Base-by-base conservation (phyloP, 1,140 invertebrate genomes). In the Hylyphantes graminicola region DNA sequence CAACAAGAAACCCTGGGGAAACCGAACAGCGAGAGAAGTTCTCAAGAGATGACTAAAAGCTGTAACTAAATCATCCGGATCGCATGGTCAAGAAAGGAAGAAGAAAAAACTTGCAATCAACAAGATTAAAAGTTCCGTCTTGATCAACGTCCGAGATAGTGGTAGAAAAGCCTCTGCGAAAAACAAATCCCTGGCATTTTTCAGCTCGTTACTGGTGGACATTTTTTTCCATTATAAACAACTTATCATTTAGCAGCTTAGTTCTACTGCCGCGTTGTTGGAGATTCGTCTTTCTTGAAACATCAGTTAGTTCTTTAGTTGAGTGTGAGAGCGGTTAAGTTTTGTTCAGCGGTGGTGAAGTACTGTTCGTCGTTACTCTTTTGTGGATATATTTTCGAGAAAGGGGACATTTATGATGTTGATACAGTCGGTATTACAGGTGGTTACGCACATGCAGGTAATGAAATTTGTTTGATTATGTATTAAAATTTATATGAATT, bases 11-110 rank as follows among this genome's bases (percentile, higher is more conserved):
- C 35, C 35, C 35, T 35, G 35, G 35, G 35, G 35, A 35, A 35
- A 35, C 35, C 35, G 35, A 35, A 35, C 2, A 35, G 35, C 35
- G 35, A 35, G 35, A 35, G 5, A 35, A 35, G 35, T 35, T 35
- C 35, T 35, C 35, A 35, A 35, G 50, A 55, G 73, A 76, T 63
- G 73, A 63, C 73, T 55, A 48, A 76, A 63, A 48, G n/a, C n/a
- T 50, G 73, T 61, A 76, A 76, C 59, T 76, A 76, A 76, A 76
- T 76, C 73, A 76, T 63, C 55, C 57, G 10, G 73, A 59, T 76
- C 73, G 73, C 54, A 48, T 76, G 54, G 21, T 61, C 13, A n/a
- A 21, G 51, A 76, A 63, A 63, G 17, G n/a, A 76, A 50, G 21
- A 17, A 9, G 17, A 75, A 35, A 48, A 35, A 63, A 63, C 51